Evolutionary conservation across 2,797 vertebrate genomes (phyloP), one percentile per base, ranked within the genome.

Genomic region (Sebastes glaucus): DNA sequence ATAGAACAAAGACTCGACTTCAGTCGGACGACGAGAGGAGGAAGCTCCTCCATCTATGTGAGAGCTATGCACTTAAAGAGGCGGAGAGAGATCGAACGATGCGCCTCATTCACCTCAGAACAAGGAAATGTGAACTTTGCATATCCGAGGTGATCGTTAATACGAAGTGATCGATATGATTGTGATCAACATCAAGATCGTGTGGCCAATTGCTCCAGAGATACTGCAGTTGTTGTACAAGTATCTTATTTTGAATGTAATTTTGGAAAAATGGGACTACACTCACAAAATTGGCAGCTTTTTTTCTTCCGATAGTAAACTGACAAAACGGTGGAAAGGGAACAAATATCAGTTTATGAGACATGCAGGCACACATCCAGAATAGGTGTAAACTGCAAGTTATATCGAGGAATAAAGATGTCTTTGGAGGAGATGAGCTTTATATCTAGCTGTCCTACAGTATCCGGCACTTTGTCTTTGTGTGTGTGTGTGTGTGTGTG

Each of bases 61-160:
- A 86, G 93, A 91, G 84, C 91, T 94, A 94, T 93, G 92, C 94
- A 94, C 93, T 91, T 87, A 83, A 55, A 78, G 79, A 87, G 82
- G 84, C 57, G 7, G 64, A 33, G 25, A 42, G 61, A 35, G 61
- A 71, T 46, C 63, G 4, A 68, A 20, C 13, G 28, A 23, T 0
- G 20, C 46, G 27, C 70, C 85, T 82, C 62, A 1, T 2, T 83
- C 87, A 70, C 86, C 87, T 91, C 92, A 60, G 68, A 89, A 77
- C 69, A 79, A 85, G 82, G 79, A 88, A 90, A 91, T 91, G 90
- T 91, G 89, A 94, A 88, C 71, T 60, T 33, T 63, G 70, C 86
- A 84, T 86, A 85, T 87, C 89, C 63, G 33, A 56, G 74, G 75
- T 38, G 57, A 61, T 57, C 2, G 16, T 16, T 42, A 7, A 64